Conservation (phyloP, 92 coral and sea anemone genomes). For the Pocillopora meandrina region DNA sequence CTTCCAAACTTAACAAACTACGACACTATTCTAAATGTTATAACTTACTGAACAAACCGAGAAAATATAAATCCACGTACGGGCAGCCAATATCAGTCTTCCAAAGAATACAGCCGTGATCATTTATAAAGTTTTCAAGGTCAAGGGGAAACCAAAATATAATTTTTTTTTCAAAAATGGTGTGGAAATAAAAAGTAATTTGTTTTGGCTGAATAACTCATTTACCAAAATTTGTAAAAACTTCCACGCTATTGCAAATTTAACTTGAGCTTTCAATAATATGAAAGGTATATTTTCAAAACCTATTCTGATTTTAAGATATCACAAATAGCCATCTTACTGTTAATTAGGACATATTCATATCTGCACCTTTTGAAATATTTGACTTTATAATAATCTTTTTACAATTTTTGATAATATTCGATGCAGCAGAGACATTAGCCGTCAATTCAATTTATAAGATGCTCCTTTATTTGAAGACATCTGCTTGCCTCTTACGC, state of each 20-base stretch:
- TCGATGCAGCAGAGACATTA: background rate
- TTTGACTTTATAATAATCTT: background rate
- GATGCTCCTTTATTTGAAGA: background rate
- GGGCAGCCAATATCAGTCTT: background rate
- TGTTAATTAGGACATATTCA: background rate
- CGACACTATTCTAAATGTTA: background rate
- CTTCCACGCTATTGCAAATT: no score
- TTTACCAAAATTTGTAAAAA: no score
- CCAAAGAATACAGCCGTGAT: background rate
- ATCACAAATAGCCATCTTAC: background rate
- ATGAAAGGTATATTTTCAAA: no score
- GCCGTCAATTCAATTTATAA: background rate
- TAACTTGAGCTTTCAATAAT: no score
- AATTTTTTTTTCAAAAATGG: no score
- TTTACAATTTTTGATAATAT: background rate
- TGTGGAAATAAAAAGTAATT: no score
- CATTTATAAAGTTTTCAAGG: background rate
- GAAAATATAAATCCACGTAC: background rate
- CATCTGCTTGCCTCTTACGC: background rate
- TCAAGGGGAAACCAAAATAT: no score
- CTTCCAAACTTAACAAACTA: background rate
- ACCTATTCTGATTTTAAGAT: no score
- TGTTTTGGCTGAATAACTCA: no score
- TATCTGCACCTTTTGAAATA: background rate
- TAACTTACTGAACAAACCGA: background rate